Conservation (phyloP, 2,113 vertebrate species). For the Rhinoderma darwinii region DNA sequence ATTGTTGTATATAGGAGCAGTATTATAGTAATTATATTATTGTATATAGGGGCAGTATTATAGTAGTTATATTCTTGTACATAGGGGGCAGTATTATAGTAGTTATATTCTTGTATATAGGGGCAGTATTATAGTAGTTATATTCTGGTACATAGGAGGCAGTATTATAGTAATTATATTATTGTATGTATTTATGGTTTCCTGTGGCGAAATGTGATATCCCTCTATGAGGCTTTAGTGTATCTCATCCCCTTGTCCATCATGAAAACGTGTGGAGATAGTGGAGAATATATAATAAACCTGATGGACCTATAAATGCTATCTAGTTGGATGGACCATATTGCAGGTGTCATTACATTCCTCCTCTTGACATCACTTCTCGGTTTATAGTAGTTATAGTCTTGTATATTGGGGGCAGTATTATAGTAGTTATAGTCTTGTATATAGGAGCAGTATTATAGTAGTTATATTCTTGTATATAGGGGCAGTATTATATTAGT, state of each 20-base stretch:
- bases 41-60: background rate
- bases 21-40: constrained; percentile 7
- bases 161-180: background rate
- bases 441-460: no score
- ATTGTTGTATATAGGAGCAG: background rate
- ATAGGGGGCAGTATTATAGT: background rate
- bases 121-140: background rate
- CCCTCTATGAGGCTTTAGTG: no score
- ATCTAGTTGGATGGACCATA: background rate
- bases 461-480: no score
- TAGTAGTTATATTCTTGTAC: constrained; percentile 6
- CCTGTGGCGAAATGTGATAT: no score
- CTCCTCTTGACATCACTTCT: background rate
- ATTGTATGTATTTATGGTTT: no score
- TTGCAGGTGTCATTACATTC: background rate
- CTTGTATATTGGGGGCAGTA: no score
- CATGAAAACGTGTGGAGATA: no score
- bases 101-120: constrained; percentile 1
- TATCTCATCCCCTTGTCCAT: no score
- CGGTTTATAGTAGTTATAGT: no score
- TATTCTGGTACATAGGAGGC: background rate
- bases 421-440: no score
- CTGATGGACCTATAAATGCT: background rate
- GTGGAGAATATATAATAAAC: background rate
- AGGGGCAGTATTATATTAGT: no score